Evolutionary conservation across 2,113 vertebrate species (phyloP), one percentile per base, ranked within the genome.

Genomic region (Tetraodon nigroviridis): DNA sequence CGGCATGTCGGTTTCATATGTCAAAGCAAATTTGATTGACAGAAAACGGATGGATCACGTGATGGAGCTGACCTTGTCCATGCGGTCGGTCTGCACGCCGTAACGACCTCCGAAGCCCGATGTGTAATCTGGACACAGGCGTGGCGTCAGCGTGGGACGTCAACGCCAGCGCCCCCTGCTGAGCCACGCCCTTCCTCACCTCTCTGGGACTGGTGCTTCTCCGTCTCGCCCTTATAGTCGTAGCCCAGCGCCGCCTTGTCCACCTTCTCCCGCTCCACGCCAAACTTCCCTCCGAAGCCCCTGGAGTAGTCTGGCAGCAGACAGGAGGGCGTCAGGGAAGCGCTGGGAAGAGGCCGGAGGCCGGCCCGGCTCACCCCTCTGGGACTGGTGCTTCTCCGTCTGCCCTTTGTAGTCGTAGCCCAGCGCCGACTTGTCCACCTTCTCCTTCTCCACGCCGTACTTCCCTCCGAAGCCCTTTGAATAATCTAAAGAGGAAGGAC

Each of bases 31-130:
- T 37, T 37, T 37, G 8, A 37, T 11, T 37, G n/a, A 2, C 6
- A 11, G 32, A 37, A 8, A 37, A 37, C 11, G n/a, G n/a, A n/a
- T 46, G n/a, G 44, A 46, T 27, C 51, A 29, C 8, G 18, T 32
- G 17, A 37, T 59, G 7, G 27, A 8, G 57, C 78, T 83, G 84
- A 97, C 96, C 93, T 96, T 96, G 81, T 98, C 96, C 78, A 97
- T 90, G 69, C 93, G 90, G 82, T 98, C 95, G 45, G 85, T 77
- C 86, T 98, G 93, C 15, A 98, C 89, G 15, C 95, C 95, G 0
- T 93, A 98, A 4, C 85, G 92, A 20, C 95, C 96, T 55, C 95
- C 97, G 65, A 99, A 98, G 7, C 95, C 97, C 62, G 94, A 91
- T 54, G 93, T 88, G 73, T 95, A 94, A 84, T 98, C 97, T 99